phyloP scores from a whole-genome alignment of 2,888 invertebrate genomes.

The Adelognathus sp. region DNA sequence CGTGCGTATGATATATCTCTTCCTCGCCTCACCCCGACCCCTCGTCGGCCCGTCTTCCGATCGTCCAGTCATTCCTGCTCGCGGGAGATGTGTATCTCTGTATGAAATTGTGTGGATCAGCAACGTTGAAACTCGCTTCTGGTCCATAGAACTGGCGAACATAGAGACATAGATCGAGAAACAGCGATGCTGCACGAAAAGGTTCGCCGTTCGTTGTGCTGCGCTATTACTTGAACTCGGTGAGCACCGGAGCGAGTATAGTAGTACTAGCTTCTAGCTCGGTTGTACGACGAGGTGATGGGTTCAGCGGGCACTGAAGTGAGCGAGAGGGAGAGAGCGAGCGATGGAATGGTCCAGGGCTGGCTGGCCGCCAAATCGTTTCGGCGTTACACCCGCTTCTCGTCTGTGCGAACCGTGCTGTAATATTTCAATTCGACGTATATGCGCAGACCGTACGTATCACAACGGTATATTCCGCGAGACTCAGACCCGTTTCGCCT shows the following conservation, averaged over 20 bases:
- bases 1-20: slow-evolving; percentile 7
- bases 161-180: slow-evolving; percentile 14
- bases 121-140: slow-evolving; percentile 25
- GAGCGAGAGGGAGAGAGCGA: neutral
- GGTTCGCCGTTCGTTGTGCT: slow-evolving; percentile 21
- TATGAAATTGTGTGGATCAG: slow-evolving; percentile 24
- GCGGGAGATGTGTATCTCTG: slow-evolving; percentile 12
- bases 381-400: slow-evolving; percentile 63
- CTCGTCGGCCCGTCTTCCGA: neutral
- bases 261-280: neutral
- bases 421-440: slow-evolving; percentile 71
- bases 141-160: slow-evolving; percentile 5
- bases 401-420: slow-evolving; percentile 59
- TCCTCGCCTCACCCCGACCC: neutral
- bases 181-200: slow-evolving; percentile 17
- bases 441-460: slow-evolving; percentile 18
- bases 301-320: slow-evolving; percentile 1
- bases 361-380: slow-evolving; percentile 75
- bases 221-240: slow-evolving; percentile 36
- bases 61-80: neutral
- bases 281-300: slow-evolving; percentile 46
- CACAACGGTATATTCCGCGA: slow-evolving; percentile 25
- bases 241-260: slow-evolving; percentile 17
- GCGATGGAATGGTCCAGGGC: slow-evolving; percentile 61
- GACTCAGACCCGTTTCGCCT: neutral